Evolutionary conservation across 2,113 vertebrate genomes (phyloP), one percentile per base, ranked within the genome.

Genomic region (Leptocoma aspasia): DNA sequence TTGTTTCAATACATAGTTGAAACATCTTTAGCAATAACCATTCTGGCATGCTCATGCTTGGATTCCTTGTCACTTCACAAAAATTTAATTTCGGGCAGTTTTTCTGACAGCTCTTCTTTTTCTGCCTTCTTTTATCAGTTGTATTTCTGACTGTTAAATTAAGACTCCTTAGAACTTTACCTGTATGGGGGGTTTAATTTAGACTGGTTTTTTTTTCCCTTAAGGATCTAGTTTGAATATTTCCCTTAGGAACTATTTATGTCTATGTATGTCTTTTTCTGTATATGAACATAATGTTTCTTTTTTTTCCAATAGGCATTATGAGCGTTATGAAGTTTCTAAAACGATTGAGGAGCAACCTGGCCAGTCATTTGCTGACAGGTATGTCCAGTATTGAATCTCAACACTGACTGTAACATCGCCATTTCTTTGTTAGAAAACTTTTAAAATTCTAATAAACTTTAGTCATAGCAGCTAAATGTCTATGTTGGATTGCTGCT

Each of bases 251-350:
- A 70, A 31, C 17, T 77, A 39, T 31, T 75, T 79, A 13, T 57
- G 16, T 84, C 17, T 73, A 4, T 72, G 11, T 63, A 8, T 42
- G 10, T 80, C 4, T 65, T 47, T 86, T 84, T 61, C 71, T 49
- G 23, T 56, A 22, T 44, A 50, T 50, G 23, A 82, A 57, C 8
- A 31, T 54, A 69, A 80, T 28, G 5, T 23, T 12, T n/a, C 2
- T 26, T 49, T 37, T 50, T 49, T 31, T 75, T n/a, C 65, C 16
- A 3, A 35, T 18, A 97, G 97, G 21, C 92, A 93, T 72, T 96
- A 94, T 57, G 94, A 96, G 27, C 92, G 17, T 80, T 96, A 96
- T 2, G 97, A 97, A 84, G 61, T 90, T 75, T 86, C 95, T 54
- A 95, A 93, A 97, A 95, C 82, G 72, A 86, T 35, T 17, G 94